Evolutionary conservation across 1,140 invertebrate genomes (phyloP).

Genomic region (Lepidurus packardi): DNA sequence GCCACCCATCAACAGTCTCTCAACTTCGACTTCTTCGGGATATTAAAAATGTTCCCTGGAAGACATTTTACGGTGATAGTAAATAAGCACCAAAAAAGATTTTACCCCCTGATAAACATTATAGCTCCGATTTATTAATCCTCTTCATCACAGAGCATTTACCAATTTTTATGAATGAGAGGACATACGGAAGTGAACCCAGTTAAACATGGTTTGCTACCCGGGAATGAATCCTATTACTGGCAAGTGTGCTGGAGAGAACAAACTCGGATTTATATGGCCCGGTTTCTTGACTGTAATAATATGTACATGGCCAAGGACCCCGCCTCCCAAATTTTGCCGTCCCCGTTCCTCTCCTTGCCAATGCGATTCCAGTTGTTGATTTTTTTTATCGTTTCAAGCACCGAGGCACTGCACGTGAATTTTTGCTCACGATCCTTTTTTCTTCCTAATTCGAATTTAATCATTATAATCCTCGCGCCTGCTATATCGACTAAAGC

Average conservation of each 20-base stretch:
- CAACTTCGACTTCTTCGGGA: not conserved
- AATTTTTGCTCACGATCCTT: conserved; percentile 16
- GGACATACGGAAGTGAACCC: not conserved
- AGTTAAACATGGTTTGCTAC: not conserved
- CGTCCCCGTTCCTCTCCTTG: not conserved
- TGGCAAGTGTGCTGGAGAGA: not conserved
- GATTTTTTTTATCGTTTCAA: not conserved
- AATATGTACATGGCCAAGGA: not conserved
- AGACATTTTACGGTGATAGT: too few relatives aligned
- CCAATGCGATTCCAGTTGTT: not conserved
- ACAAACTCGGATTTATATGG: not conserved
- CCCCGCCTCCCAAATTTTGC: conserved; percentile 1
- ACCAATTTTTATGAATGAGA: not conserved
- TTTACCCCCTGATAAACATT: not conserved
- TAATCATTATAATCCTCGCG: not conserved
- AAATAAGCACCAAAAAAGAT: not conserved
- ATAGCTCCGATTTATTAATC: not conserved
- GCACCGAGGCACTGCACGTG: conserved; percentile 4
- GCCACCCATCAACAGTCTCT: not conserved
- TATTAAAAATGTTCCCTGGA: not conserved
- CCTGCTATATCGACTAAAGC: not conserved
- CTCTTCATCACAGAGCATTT: not conserved
- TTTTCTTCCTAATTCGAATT: conserved; percentile 9
- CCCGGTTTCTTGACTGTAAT: not conserved
- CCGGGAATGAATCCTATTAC: not conserved